A percentile compares a stretch with the other conserved stretches of the same genome.
phyloP scores from a whole-genome alignment of 2,888 invertebrate genomes.

The Sinelater perroti region DNA sequence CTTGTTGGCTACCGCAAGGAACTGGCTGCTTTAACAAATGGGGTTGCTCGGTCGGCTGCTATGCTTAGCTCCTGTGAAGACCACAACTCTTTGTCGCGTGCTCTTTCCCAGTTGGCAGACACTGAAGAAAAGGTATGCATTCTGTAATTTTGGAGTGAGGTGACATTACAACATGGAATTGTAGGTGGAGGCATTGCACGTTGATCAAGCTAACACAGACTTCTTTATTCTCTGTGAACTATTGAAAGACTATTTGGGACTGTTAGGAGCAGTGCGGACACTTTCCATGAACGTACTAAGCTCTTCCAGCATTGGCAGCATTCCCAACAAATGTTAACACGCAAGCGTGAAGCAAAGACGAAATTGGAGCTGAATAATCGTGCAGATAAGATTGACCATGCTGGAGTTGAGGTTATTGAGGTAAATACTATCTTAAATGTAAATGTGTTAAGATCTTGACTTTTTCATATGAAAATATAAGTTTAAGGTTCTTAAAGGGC shows the following conservation, averaged over 20 bases:
- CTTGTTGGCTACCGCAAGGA: constrained; percentile 88
- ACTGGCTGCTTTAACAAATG: constrained; percentile 78
- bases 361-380: constrained; percentile 91
- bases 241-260: constrained; percentile 91
- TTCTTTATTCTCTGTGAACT: constrained; percentile 94
- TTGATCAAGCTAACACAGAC: constrained; percentile 94
- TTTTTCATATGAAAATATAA: no score
- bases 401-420: constrained; percentile 91
- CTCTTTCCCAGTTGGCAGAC: constrained; percentile 89
- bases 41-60: constrained; percentile 87
- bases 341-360: constrained; percentile 92
- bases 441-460: no score
- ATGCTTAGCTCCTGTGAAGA: constrained; percentile 94
- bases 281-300: constrained; percentile 78
- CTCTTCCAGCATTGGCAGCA: constrained; percentile 98
- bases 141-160: no score
- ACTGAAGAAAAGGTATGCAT: constrained; percentile 76
- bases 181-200: constrained; percentile 84
- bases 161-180: no score
- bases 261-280: constrained; percentile 92
- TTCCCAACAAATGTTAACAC: constrained; percentile 91
- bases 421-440: constrained; percentile 66
- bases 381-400: constrained; percentile 88
- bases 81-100: constrained; percentile 88
- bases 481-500: no score